These are phyloP conservation scores for Entomobrya proxima DNA, from an alignment of 2,888 invertebrate genomes.

Conservation along the genomic window DNA sequence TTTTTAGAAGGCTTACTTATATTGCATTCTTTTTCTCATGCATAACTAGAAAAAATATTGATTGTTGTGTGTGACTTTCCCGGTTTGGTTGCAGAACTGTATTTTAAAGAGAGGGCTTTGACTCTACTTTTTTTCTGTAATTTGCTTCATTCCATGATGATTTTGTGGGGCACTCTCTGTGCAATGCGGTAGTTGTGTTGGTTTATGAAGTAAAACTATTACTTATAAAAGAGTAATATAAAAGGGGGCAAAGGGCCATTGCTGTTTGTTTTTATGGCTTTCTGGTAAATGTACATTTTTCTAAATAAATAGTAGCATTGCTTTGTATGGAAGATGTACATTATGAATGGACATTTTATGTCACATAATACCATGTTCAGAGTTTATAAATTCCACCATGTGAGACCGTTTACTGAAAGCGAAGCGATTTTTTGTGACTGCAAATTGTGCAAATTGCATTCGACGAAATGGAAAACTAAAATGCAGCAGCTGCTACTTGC, in stretches of 20 bases:
- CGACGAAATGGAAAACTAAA: not conserved
- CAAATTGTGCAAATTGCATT: not conserved
- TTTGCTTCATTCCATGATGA: not conserved
- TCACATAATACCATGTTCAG: not conserved
- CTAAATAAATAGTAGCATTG: not conserved
- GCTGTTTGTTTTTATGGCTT: slow-evolving; percentile 38
- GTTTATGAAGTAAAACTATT: not conserved
- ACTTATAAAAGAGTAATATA: not conserved
- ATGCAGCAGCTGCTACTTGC: not conserved
- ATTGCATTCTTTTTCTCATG: not conserved
- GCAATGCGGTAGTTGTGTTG: not conserved
- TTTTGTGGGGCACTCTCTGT: not conserved
- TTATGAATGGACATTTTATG: not conserved
- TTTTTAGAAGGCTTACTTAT: slow-evolving; percentile 6
- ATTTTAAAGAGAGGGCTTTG: slow-evolving; percentile 26
- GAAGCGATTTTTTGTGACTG: not conserved
- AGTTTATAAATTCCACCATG: not conserved
- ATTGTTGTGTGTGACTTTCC: not conserved
- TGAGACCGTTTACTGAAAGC: not conserved
- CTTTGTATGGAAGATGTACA: not conserved
- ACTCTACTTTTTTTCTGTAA: not conserved
- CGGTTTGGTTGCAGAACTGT: not conserved
- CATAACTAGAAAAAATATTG: not conserved
- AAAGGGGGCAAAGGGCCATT: slow-evolving; percentile 35
- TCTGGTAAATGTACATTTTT: slow-evolving; percentile 12